Base-by-base conservation (phyloP, 92 coral and sea anemone species). In the Palythoa grandis region DNA sequence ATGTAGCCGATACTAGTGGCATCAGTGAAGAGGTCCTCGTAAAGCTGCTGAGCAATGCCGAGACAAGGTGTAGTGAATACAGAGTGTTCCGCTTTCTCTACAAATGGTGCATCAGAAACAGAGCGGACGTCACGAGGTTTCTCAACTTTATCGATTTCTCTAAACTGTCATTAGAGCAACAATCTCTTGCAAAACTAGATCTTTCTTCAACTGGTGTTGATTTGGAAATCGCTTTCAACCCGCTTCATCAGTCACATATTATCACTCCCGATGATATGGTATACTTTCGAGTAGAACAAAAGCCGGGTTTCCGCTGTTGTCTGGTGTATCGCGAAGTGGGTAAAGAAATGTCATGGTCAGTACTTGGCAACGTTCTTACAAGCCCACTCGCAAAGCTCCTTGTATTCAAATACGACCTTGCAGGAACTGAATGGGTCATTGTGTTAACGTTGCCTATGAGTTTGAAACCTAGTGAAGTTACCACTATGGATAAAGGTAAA, bases 41-140 rank as follows among this genome's bases (percentile, higher is more conserved):
- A 65, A 82, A 76, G 16, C 78, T 93, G 9, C 77, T 91, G 25
- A 14, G 29, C 20, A 92, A 93, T 80, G 76, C 72, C 47, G 92
- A 88, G 60, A 86, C 89, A 61, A 86, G 93, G 37, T 87, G 88
- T 37, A 85, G 94, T 74, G 96, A 93, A 72, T 93, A 89, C 65
- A 90, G 92, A 71, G 57, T 93, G 53, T 93, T 93, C 53, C 87
- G 96, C 53, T 89, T 87, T 58, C 89, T 93, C 57, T 93, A 89
- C 79, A 93, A 91, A 73, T 93, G 96, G 96, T 92, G 95, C 83
- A 53, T 83, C 57, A 12, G 22, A 11, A 80, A 83, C 56, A 82
- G 78, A 40, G 89, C 77, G 24, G 89, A 84, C 70, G 88, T 91
- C 78, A 37, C 86, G 20, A 23, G 19, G 9, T 89, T 70, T 78